A percentile compares a stretch with the other conserved stretches of the same genome.
These are phyloP conservation scores for Chloebia gouldiae DNA, from an alignment of 2,113 vertebrate species.

Conservation along the genomic window DNA sequence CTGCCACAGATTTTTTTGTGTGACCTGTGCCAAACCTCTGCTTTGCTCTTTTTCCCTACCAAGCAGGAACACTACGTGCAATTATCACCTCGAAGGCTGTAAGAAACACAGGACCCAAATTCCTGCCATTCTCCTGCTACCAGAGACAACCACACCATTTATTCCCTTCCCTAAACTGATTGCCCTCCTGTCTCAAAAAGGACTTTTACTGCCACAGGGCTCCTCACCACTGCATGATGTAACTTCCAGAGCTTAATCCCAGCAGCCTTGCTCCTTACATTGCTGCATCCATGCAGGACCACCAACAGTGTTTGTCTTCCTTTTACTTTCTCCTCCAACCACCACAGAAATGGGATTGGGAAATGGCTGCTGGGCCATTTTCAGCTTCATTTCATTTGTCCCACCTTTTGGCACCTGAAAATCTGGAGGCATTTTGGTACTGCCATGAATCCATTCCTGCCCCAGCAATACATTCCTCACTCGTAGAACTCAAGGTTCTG, in stretches of 20 bases:
- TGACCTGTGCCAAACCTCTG: neutral
- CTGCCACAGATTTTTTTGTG: neutral
- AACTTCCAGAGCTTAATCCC: neutral
- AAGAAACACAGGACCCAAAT: neutral
- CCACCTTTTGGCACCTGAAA: neutral
- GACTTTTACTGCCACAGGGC: neutral
- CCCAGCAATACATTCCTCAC: neutral
- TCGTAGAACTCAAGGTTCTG: neutral
- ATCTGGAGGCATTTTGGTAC: neutral
- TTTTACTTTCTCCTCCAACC: neutral
- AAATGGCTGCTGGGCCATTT: neutral
- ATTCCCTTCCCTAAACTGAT: neutral
- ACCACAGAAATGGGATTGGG: neutral
- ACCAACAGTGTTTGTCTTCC: neutral
- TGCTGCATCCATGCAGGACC: neutral
- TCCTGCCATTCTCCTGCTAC: neutral
- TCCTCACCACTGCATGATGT: neutral
- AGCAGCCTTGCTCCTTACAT: neutral
- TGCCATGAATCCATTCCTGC: neutral
- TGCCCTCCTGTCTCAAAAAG: neutral
- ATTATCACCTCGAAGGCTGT: neutral
- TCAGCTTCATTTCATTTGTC: neutral
- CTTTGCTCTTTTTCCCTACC: neutral
- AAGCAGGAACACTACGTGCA: rapidly evolving
- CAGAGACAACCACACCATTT: neutral